phyloP scores from a whole-genome alignment of 2,113 vertebrate genomes.

The Peromyscus leucopus region DNA sequence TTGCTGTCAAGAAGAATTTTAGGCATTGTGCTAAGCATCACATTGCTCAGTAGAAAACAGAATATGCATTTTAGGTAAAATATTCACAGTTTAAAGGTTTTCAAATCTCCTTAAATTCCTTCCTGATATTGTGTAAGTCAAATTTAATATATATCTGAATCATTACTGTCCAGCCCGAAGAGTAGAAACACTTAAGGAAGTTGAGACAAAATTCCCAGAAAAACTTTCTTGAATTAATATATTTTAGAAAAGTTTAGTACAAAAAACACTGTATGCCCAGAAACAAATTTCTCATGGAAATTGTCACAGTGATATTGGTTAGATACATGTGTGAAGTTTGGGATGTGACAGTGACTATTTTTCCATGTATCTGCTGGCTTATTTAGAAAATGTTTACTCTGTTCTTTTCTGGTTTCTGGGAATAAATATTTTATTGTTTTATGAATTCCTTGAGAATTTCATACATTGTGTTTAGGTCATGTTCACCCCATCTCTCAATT shows the following conservation, averaged over 20 bases:
- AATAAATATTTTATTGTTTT: not conserved
- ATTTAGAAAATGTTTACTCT: constrained; percentile 18
- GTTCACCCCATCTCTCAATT: not conserved
- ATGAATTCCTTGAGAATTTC: not conserved
- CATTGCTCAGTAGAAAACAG: not conserved
- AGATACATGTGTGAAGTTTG: not conserved
- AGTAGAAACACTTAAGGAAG: constrained; percentile 3
- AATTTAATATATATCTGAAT: not conserved
- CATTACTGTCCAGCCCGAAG: not conserved
- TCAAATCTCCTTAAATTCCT: not conserved
- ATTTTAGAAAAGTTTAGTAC: not conserved
- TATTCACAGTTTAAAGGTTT: not conserved
- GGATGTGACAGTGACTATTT: not conserved
- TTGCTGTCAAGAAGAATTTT: not conserved
- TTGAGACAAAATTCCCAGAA: not conserved
- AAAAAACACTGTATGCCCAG: not conserved
- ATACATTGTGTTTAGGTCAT: not conserved
- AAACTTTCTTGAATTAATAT: not conserved
- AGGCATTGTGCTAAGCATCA: not conserved
- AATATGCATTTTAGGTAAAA: not conserved
- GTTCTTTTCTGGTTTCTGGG: not conserved
- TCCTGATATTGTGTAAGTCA: not conserved
- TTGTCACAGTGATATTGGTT: not conserved
- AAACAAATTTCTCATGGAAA: not conserved
- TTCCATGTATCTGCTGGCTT: not conserved